A percentile compares a stretch with the other conserved stretches of the same genome.
These are phyloP conservation scores for Machimus rusticus DNA, from an alignment of 2,888 invertebrate species.

Conservation along the genomic window DNA sequence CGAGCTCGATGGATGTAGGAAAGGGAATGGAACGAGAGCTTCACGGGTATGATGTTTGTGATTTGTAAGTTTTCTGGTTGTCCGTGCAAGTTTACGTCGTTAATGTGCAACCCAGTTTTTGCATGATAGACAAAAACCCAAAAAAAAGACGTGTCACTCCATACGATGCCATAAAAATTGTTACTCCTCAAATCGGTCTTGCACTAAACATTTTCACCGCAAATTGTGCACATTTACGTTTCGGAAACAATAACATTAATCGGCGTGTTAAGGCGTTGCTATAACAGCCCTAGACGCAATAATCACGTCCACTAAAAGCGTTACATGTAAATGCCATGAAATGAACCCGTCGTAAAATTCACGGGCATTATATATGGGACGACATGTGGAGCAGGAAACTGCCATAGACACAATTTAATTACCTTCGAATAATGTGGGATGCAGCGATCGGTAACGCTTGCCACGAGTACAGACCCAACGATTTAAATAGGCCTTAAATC, in stretches of 20 bases:
- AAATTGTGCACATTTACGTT: neutral
- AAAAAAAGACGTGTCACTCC: neutral
- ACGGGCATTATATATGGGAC: neutral
- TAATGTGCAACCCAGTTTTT: conserved; percentile 7
- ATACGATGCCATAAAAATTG: neutral
- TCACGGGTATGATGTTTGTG: conserved; percentile 30
- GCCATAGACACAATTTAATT: conserved; percentile 31
- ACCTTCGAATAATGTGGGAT: conserved; percentile 24
- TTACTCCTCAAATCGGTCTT: neutral
- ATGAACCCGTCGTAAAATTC: neutral
- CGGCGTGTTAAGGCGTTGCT: neutral
- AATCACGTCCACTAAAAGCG: neutral
- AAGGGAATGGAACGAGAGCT: neutral
- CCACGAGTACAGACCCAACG: neutral
- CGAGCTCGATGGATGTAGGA: neutral
- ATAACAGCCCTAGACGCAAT: neutral
- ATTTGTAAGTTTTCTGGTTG: conserved; percentile 36
- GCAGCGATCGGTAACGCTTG: neutral
- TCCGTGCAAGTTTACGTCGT: neutral
- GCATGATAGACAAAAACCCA: neutral
- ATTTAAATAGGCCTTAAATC: neutral
- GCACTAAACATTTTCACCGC: neutral
- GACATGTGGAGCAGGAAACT: conserved; percentile 32
- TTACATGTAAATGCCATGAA: neutral
- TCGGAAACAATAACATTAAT: neutral